Base-by-base conservation (phyloP, 2,113 vertebrate species). In the Thermophis baileyi region DNA sequence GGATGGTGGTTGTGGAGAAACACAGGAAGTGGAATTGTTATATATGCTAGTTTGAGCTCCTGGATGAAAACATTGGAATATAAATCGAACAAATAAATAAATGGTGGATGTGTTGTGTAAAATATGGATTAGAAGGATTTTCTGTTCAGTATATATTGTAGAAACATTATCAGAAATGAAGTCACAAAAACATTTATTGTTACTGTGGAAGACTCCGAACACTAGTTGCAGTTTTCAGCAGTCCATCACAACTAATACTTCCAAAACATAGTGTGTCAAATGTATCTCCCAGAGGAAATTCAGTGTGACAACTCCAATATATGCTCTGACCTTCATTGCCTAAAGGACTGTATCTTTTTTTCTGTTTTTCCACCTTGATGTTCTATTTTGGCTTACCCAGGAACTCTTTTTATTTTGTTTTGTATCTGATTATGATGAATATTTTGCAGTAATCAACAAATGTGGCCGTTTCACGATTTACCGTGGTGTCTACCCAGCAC, bases 301-400 rank as follows among this genome's bases (percentile, higher is more conserved):
- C 9, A 6, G 94, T 97, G 96, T 98, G 97, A 97, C 97, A 20
- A 63, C 63, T 95, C 94, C 94, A 96, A 97, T 97, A 97, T 89
- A 35, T 93, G 90, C 89, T 92, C 93, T 97, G 97, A 97, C 97
- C 95, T 97, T 97, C 96, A 93, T 0, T 93, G 91, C 54, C 91
- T 90, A 90, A 96, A 97, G 93, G 95, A 92, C 47, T 0, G 47
- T 1, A 92, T 91, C 87, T 94, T 94, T 94, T 90, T 93, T 95
- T 91, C 85, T 92, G 24, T 90, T 94, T 92, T 94, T 93, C 5
- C 0, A 90, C 89, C 92, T 94, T 92, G 95, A 90, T 88, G 49
- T 92, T 95, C 12, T 85, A 47, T 74, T 88, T 60, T 74, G 57
- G 30, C 12, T 49, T 46, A 51, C 4, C 7, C 24, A 74, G 16